Conservation (phyloP, 2,797 vertebrate species). For the Diplodus puntazzo region DNA sequence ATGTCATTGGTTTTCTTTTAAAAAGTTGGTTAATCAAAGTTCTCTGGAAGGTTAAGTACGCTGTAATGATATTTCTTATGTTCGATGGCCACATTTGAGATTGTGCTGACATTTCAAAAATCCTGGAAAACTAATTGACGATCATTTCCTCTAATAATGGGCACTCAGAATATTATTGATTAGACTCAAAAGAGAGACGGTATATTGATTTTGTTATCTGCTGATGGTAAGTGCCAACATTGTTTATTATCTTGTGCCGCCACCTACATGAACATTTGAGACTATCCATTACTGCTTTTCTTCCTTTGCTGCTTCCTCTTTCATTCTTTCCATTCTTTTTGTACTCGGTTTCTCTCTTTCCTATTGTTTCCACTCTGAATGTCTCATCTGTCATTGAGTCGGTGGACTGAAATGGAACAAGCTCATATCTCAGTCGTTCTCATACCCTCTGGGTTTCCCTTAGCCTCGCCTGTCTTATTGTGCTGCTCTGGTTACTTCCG, state of each 20-base stretch:
- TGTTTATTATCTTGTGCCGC: slow-evolving; percentile 59
- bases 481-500: slow-evolving; percentile 52
- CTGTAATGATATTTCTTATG: slow-evolving; percentile 52
- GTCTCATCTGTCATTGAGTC: slow-evolving; percentile 47
- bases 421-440: slow-evolving; percentile 53
- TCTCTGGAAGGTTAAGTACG: slow-evolving; percentile 37
- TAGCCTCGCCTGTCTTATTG: slow-evolving; percentile 36
- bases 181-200: slow-evolving; percentile 70
- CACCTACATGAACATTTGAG: slow-evolving; percentile 48
- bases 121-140: slow-evolving; percentile 67
- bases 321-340: neutral
- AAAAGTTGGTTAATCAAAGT: slow-evolving; percentile 49
- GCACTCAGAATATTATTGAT: slow-evolving; percentile 68
- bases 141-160: slow-evolving; percentile 74
- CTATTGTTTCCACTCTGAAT: slow-evolving; percentile 36
- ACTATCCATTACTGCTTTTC: slow-evolving; percentile 38
- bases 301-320: slow-evolving; percentile 13
- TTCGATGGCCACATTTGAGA: slow-evolving; percentile 54
- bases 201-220: slow-evolving; percentile 74
- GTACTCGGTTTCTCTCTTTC: slow-evolving; percentile 19
- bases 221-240: slow-evolving; percentile 61
- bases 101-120: slow-evolving; percentile 74
- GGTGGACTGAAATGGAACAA: slow-evolving; percentile 58
- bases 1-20: slow-evolving; percentile 30
- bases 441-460: slow-evolving; percentile 48